Evolutionary conservation across 2,797 vertebrate genomes (phyloP).

Genomic region (Tokudaia muenninki): DNA sequence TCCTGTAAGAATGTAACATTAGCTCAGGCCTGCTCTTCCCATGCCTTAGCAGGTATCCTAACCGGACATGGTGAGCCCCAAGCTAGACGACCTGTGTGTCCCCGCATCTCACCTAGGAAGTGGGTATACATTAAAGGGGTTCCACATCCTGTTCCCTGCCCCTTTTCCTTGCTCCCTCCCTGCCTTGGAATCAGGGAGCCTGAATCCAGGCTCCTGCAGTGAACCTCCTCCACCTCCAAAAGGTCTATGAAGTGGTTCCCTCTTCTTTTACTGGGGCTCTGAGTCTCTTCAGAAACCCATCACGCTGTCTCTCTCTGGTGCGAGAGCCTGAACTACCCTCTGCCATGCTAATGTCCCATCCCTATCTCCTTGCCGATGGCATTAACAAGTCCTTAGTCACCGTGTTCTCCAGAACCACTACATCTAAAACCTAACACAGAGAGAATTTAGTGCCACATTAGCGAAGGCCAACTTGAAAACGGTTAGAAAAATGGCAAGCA

Average conservation of each 20-base stretch:
- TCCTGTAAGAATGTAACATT: neutral
- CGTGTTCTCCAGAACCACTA: neutral
- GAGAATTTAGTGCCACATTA: too few species aligned
- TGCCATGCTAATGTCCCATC: neutral
- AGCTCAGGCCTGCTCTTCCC: neutral
- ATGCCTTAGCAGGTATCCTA: neutral
- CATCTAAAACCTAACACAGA: neutral
- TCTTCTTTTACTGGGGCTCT: neutral
- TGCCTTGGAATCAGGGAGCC: neutral
- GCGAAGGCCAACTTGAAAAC: neutral
- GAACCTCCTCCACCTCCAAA: neutral
- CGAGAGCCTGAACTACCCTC: neutral
- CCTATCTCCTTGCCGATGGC: neutral
- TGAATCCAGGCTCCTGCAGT: neutral
- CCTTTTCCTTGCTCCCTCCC: neutral
- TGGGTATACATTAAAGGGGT: neutral
- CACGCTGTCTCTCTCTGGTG: too few species aligned
- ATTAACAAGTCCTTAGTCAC: neutral
- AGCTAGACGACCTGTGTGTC: neutral
- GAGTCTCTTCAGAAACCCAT: neutral
- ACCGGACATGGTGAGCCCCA: too few species aligned
- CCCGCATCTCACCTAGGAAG: neutral
- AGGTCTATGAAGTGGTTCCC: neutral
- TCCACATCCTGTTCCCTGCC: neutral
- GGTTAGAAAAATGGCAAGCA: neutral